Evolutionary conservation across 2,888 invertebrate species (phyloP), one percentile per base, ranked within the genome.

Genomic region (Lasioglossum figueresi): DNA sequence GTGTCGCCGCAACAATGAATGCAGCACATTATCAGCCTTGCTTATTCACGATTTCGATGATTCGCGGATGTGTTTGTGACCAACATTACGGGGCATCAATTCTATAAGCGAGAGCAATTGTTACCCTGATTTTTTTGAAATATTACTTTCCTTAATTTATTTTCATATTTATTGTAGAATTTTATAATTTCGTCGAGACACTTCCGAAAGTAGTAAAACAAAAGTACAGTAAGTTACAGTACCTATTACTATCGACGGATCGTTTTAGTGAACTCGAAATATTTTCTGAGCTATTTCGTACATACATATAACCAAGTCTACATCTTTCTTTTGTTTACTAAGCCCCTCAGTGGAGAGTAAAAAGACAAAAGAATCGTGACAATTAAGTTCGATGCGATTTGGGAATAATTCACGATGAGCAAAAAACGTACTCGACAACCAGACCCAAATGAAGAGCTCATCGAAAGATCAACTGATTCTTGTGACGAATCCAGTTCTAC

Each of bases 381-480:
- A 83, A 5, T 59, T 70, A 0, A 16, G 68, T 34, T 40, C 19
- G 14, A 81, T 85, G 45, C 56, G 48, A 37, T 76, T 81, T 73
- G 27, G 8, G 59, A 78, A n/a, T 76, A 75, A 75, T 34, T 34
- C 40, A 95, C 95, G 94, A 97, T 97, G 97, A 97, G 96, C 82
- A 97, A 97, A 95, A 97, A 97, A 68, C 90, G 96, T 96, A 97
- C 96, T 96, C 92, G 97, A 94, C 97, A 97, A 94, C 96, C 96
- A 89, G 97, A 97, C 91, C 96, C 96, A 56, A 96, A 96, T 73
- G 96, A 96, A 89, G 96, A 97, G 89, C 96, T 95, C 79, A 97
- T 96, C 88, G 96, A 95, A 56, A 92, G 92, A 66, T 97, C 97
- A 6, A 97, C 97, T 0, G 97, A 97, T 92, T 97, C 97, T 31